phyloP scores from a whole-genome alignment of 2,113 vertebrate species.

The Chamaea fasciata region DNA sequence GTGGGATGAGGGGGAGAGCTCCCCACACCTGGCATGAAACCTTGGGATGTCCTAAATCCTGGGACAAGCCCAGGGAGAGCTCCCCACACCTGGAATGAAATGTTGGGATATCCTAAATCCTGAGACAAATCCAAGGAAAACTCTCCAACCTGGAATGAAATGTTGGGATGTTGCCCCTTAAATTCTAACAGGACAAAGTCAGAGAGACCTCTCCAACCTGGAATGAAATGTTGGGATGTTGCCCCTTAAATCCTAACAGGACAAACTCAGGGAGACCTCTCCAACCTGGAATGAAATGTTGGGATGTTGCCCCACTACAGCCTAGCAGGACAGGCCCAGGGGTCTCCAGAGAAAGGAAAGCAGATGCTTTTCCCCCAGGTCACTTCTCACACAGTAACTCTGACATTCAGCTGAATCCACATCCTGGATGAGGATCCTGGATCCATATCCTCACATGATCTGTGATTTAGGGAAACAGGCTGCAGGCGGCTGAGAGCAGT shows the following conservation, averaged over 20 bases:
- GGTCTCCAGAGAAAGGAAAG: neutral
- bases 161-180: neutral
- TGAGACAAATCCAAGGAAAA: neutral
- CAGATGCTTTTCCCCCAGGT: neutral
- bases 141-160: neutral
- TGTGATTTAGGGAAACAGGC: neutral
- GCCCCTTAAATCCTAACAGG: neutral
- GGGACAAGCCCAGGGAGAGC: neutral
- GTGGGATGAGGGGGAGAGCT: neutral
- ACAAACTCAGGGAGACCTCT: neutral
- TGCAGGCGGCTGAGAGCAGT: neutral
- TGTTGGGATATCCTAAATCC: rapidly evolving
- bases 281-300: neutral
- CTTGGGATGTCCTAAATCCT: neutral
- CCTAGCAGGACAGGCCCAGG: neutral
- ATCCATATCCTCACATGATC: neutral
- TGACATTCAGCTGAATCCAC: neutral
- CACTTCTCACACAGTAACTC: neutral
- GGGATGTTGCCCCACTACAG: neutral
- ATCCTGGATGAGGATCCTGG: neutral
- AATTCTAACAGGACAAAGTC: no score
- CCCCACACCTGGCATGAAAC: neutral
- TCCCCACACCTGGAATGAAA: neutral
- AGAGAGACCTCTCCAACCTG: neutral
- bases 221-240: neutral